These are phyloP conservation scores for Clarias pachynema DNA, from an alignment of 2,797 vertebrate species.

Conservation along the genomic window DNA sequence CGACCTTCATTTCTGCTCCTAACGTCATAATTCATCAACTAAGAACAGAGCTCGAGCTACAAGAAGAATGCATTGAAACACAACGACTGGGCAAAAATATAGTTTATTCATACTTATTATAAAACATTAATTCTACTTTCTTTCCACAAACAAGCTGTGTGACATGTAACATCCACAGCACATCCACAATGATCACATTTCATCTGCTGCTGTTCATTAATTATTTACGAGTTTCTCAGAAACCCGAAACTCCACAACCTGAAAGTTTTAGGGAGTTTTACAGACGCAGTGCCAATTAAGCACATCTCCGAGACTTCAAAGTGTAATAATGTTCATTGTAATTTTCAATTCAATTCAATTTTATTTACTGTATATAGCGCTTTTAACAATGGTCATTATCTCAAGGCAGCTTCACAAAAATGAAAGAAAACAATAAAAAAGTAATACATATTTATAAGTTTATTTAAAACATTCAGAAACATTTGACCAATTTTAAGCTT, in stretches of 20 bases:
- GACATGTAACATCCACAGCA: background rate
- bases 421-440: too few species aligned
- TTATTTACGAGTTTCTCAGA: background rate
- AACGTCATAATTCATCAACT: background rate
- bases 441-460: background rate
- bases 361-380: too few species aligned
- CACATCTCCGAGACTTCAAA: background rate
- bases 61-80: background rate
- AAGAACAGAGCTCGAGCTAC: background rate
- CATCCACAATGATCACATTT: background rate
- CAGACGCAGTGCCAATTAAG: background rate
- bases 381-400: too few species aligned
- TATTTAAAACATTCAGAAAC: too few species aligned
- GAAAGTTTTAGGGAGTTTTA: background rate
- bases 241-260: background rate
- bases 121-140: background rate
- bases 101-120: background rate
- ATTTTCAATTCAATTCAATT: too few species aligned
- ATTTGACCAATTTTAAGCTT: background rate
- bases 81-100: background rate
- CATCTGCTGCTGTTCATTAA: background rate
- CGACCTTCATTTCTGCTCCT: conserved; percentile 10
- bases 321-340: too few species aligned
- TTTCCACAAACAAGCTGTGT: background rate
- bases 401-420: too few species aligned